Evolutionary conservation across 2,113 vertebrate genomes (phyloP).

Genomic region (Spermophilus dauricus): DNA sequence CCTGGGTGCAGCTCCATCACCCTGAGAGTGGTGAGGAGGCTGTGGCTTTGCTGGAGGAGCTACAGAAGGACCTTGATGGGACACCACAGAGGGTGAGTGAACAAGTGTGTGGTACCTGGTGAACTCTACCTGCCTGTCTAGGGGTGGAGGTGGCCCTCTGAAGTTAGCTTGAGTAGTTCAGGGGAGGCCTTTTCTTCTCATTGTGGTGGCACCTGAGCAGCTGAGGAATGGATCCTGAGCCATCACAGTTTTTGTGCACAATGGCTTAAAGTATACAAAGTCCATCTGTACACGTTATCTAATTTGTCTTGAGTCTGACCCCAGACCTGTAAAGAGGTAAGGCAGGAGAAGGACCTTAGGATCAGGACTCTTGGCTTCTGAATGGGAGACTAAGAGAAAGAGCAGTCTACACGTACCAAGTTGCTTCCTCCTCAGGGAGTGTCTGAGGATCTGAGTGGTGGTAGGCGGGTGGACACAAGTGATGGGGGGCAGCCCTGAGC

Average conservation of each 20-base stretch:
- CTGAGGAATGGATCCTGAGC: background rate
- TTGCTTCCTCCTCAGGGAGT: background rate
- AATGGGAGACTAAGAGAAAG: background rate
- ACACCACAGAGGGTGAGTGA: conserved; percentile 62
- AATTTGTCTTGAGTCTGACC: background rate
- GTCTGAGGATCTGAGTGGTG: background rate
- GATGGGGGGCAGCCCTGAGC: background rate
- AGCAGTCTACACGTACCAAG: background rate
- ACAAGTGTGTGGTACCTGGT: background rate
- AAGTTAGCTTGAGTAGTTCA: background rate
- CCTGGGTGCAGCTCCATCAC: conserved; percentile 81
- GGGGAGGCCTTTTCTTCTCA: background rate
- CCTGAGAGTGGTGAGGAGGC: conserved; percentile 75
- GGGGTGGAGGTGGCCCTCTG: background rate
- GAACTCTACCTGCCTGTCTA: background rate
- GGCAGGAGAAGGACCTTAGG: background rate
- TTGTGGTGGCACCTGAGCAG: background rate
- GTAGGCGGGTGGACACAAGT: too few species aligned
- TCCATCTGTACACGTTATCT: background rate
- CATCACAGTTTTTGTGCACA: background rate
- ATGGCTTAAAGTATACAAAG: background rate
- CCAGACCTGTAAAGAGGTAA: background rate
- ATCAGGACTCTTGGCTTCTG: background rate
- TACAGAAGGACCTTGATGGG: conserved; percentile 61
- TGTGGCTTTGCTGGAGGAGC: conserved; percentile 77